Percentiles rank a stretch among this genome's conserved stretches.
These are phyloP conservation scores for Pyralis farinalis DNA, from an alignment of 2,888 invertebrate genomes.

Conservation along the genomic window DNA sequence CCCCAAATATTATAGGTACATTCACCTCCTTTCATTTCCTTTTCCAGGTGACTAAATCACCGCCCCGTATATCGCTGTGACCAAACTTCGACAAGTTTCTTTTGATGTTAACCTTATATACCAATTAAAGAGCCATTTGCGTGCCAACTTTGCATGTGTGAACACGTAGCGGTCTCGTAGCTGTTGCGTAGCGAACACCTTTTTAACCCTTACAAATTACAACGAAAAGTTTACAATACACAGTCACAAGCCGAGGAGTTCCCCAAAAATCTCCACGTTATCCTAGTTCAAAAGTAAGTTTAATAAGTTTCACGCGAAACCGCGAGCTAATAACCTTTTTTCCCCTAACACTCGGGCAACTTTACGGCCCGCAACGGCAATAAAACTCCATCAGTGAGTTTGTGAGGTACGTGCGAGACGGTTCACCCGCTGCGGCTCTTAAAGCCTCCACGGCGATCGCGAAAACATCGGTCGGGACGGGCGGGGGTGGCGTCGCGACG, in stretches of 20 bases:
- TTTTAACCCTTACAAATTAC: neutral
- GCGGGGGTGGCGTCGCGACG: slow-evolving; percentile 45
- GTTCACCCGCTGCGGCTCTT: slow-evolving; percentile 14
- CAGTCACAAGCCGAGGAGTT: neutral
- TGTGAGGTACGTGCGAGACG: slow-evolving; percentile 29
- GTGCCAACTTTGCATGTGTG: neutral
- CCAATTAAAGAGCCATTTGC: neutral
- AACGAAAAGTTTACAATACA: slow-evolving; percentile 7
- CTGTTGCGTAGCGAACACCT: neutral
- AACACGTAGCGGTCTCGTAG: neutral
- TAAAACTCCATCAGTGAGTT: slow-evolving; percentile 55
- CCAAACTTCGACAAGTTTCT: neutral
- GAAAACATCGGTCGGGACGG: slow-evolving; percentile 32
- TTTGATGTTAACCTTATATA: neutral
- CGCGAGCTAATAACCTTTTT: slow-evolving; percentile 52
- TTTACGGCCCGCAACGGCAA: slow-evolving; percentile 54
- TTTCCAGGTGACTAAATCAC: too few species aligned
- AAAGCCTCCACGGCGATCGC: slow-evolving; percentile 16
- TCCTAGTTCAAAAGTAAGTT: slow-evolving; percentile 37
- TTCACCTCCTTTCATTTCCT: too few species aligned
- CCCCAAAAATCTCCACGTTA: slow-evolving; percentile 9
- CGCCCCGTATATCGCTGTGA: too few species aligned
- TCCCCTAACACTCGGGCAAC: slow-evolving; percentile 32
- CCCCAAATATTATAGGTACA: too few species aligned
- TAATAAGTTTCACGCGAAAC: slow-evolving; percentile 39